Evolutionary conservation across 1,140 invertebrate genomes (phyloP).

Genomic region (Anthonomus grandis): DNA sequence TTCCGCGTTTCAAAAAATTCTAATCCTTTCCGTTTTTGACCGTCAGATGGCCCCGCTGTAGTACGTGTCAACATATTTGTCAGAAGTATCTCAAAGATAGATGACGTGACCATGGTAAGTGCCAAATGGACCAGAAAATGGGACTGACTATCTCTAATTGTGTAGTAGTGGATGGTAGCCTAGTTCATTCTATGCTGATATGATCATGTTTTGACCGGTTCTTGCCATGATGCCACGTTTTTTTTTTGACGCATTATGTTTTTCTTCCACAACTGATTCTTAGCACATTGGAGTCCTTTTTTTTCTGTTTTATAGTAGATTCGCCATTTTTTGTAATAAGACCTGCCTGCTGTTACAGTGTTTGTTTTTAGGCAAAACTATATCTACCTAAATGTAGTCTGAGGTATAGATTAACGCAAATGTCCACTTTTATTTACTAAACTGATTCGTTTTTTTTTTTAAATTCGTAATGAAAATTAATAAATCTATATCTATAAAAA

Average conservation of each 20-base stretch:
- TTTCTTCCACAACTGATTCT: constrained; percentile 29
- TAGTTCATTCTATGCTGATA: constrained; percentile 33
- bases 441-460: too few relatives aligned
- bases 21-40: constrained; percentile 43
- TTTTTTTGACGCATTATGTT: constrained; percentile 16
- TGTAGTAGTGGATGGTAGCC: constrained; percentile 44
- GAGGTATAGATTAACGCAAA: too few relatives aligned
- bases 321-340: too few relatives aligned
- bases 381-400: too few relatives aligned
- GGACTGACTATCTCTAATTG: constrained; percentile 38
- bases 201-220: constrained; percentile 17
- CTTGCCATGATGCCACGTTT: constrained; percentile 20
- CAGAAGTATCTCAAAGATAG: constrained; percentile 97
- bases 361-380: too few relatives aligned
- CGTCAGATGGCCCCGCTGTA: constrained; percentile 82
- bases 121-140: constrained; percentile 45
- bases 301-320: constrained; percentile 8
- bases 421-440: too few relatives aligned
- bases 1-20: constrained; percentile 18
- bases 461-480: too few relatives aligned
- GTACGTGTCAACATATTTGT: constrained; percentile 96
- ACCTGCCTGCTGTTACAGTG: too few relatives aligned
- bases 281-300: constrained; percentile 16
- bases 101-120: constrained; percentile 98
- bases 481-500: too few relatives aligned